Conservation (phyloP, 2,888 invertebrate genomes). For the Deilephila porcellus region DNA sequence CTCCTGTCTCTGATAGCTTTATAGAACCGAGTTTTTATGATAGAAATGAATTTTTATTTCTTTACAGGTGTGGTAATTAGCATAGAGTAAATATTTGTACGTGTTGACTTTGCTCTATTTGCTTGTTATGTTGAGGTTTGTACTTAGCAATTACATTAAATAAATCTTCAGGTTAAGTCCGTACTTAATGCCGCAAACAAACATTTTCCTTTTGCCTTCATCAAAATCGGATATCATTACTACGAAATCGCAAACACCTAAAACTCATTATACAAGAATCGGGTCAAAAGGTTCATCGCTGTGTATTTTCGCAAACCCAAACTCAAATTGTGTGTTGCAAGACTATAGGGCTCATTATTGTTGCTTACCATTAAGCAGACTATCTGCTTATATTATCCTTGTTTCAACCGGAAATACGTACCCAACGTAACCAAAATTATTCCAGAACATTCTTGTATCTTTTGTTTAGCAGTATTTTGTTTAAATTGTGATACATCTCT, state of each 20-base stretch:
- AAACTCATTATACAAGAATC: not conserved
- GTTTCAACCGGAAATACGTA: no score
- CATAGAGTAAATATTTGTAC: not conserved
- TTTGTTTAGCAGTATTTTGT: no score
- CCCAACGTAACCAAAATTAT: no score
- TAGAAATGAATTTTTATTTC: not conserved
- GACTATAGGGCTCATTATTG: not conserved
- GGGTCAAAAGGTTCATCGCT: not conserved
- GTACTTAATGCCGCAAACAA: no score
- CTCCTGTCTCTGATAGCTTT: constrained; percentile 18
- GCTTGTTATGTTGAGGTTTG: no score
- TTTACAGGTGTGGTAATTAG: not conserved
- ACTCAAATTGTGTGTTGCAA: not conserved
- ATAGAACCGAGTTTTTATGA: constrained; percentile 1
- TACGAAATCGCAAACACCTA: not conserved
- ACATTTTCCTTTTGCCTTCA: not conserved
- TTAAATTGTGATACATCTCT: no score
- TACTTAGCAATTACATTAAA: no score
- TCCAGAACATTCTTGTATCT: no score
- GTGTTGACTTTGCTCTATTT: not conserved
- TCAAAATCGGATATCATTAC: not conserved
- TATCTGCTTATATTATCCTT: no score
- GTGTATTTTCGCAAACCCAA: not conserved
- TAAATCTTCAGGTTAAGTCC: no score
- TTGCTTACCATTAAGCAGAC: not conserved